These are phyloP conservation scores for Mormyrus lacerda DNA, from an alignment of 2,113 vertebrate genomes.

Conservation along the genomic window DNA sequence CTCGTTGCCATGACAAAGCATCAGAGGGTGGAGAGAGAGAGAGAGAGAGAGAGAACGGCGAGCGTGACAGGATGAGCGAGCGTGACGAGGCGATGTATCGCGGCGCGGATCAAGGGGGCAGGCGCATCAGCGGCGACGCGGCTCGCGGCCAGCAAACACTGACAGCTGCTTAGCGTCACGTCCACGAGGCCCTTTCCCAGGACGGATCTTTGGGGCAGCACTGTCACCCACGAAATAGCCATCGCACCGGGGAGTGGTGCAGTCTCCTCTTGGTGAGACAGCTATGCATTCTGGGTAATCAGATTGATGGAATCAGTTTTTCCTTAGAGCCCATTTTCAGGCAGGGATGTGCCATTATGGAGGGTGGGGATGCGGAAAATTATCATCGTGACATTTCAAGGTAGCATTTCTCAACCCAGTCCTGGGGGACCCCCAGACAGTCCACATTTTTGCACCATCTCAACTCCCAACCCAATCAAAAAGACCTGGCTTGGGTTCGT, in stretches of 20 bases:
- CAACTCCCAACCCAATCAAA: background rate
- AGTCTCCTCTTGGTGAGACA: background rate
- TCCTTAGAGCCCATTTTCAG: background rate
- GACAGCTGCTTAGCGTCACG: slow-evolving; percentile 11
- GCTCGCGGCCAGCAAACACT: background rate
- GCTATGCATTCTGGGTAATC: background rate
- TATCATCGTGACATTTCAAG: background rate
- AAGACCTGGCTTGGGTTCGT: background rate
- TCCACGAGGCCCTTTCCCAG: background rate
- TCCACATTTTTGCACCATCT: background rate
- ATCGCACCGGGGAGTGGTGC: background rate
- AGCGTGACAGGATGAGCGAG: background rate
- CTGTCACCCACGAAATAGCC: background rate
- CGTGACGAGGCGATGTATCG: slow-evolving; percentile 17
- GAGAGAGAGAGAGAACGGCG: background rate
- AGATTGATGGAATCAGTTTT: background rate
- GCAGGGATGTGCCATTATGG: background rate
- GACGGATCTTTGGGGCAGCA: background rate
- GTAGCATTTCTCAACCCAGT: background rate
- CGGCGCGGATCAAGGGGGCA: background rate
- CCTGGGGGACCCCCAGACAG: background rate
- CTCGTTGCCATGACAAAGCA: background rate
- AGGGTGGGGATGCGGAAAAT: background rate
- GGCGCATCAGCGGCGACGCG: background rate
- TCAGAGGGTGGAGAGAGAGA: background rate